Base-by-base conservation (phyloP, 2,888 invertebrate genomes). In the Oegoconia quadripuncta region DNA sequence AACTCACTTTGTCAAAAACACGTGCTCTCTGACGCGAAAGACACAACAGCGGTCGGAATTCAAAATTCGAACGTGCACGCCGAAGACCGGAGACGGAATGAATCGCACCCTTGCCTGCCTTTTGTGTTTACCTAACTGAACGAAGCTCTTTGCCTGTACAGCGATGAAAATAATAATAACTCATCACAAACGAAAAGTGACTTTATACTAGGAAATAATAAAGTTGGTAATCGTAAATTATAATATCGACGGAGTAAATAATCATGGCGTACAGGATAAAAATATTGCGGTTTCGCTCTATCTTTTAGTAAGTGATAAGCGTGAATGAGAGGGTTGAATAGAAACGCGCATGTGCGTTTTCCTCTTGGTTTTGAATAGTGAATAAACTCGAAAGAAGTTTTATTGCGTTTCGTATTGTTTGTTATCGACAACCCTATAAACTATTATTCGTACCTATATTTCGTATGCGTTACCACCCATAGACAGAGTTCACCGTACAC, bases 301-400 rank as follows among this genome's bases (percentile, higher is more conserved):
- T 64, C 55, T 34, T 53, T 52, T 22, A 32, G 30, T 29, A 43
- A 52, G 44, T 36, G 18, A 11, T 13, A 30, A 23, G 67, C 50
- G 54, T 31, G 54, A 79, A 41, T 60, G 64, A 48, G 74, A 75
- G 12, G 39, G 50, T 12, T 23, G 39, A 37, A 51, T 44, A 47
- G 32, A 35, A 25, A 30, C 47, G 74, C 79, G 79, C 82, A 82
- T 81, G 82, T 70, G 70, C 68, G 51, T 44, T 59, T 60, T 55
- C 52, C 52, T 51, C 56, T 43, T 35, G 28, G 35, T 39, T 41
- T 44, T 43, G 32, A 42, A 42, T 34, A 39, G 41, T 44, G 58
- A 63, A 63, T 62, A 61, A 62, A 63, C 60, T 67, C 64, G 64
- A 72, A 74, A 71, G 59, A 74, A 73, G 67, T 76, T 74, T 74